Conservation (phyloP, 1,140 invertebrate genomes). For the Drosophila nasuta region DNA sequence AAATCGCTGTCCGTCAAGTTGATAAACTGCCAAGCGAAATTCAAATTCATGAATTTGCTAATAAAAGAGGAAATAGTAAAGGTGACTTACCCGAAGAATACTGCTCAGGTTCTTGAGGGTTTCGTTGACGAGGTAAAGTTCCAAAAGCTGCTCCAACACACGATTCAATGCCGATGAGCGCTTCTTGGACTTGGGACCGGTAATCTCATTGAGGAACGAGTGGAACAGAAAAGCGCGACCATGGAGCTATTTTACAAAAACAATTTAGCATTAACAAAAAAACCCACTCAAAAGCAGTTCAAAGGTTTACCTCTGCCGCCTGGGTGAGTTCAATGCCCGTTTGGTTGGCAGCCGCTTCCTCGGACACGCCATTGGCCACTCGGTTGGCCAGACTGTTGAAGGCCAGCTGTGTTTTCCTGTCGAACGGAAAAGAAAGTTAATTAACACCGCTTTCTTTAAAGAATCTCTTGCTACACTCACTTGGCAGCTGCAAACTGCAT, state of each 20-base stretch:
- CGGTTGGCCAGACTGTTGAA: constrained; percentile 88
- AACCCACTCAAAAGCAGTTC: background rate
- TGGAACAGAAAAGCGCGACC: constrained; percentile 90
- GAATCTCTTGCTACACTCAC: constrained; percentile 84
- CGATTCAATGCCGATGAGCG: constrained; percentile 85
- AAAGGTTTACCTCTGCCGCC: constrained; percentile 88
- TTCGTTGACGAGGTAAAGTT: constrained; percentile 92
- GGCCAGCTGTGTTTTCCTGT: constrained; percentile 89
- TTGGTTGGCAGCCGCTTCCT: constrained; percentile 93
- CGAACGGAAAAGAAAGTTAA: constrained; percentile 20
- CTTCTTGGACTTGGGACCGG: constrained; percentile 71
- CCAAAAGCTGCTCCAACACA: constrained; percentile 89
- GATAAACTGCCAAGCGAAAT: constrained; percentile 87
- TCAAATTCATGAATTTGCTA: background rate
- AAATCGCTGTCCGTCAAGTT: constrained; percentile 88
- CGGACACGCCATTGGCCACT: constrained; percentile 86
- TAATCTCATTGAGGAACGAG: constrained; percentile 87
- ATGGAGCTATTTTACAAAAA: constrained; percentile 85
- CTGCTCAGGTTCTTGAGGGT: constrained; percentile 90
- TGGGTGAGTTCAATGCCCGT: constrained; percentile 91
- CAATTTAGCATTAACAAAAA: background rate
- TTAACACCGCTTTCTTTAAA: background rate
- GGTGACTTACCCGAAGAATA: constrained; percentile 89
- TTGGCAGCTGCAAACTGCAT: constrained; percentile 89
- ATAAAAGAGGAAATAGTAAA: too few relatives aligned